Evolutionary conservation across 2,888 invertebrate species (phyloP).

Genomic region (Strigamia crassipes): DNA sequence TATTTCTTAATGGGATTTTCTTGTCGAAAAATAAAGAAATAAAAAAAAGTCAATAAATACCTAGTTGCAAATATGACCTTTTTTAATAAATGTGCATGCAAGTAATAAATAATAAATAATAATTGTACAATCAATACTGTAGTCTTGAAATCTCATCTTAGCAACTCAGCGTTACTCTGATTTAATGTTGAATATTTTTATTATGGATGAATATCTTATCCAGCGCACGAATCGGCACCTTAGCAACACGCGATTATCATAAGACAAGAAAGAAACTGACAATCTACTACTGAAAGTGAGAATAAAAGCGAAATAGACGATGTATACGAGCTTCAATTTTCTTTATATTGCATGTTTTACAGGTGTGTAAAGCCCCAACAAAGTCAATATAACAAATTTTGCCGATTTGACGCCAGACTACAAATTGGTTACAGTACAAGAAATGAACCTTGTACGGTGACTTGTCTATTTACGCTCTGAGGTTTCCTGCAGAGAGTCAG

Average conservation of each 20-base stretch:
- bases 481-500: conserved; percentile 22
- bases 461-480: conserved; percentile 16
- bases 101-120: too few species aligned
- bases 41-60: too few species aligned
- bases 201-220: too few species aligned
- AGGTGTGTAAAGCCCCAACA: not conserved
- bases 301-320: not conserved
- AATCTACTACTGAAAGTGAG: not conserved
- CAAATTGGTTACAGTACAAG: conserved; percentile 15
- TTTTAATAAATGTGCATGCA: too few species aligned
- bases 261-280: not conserved
- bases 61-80: too few species aligned
- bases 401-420: not conserved
- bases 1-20: too few species aligned
- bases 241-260: not conserved
- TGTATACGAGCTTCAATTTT: not conserved
- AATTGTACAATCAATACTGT: too few species aligned
- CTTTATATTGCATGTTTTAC: not conserved
- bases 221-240: not conserved
- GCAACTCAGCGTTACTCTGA: too few species aligned
- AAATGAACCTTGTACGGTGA: conserved; percentile 22
- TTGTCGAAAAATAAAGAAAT: too few species aligned
- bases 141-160: too few species aligned
- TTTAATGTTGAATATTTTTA: too few species aligned
- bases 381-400: conserved; percentile 1